Evolutionary conservation across 2,888 invertebrate species (phyloP).

Genomic region (Epinotia brunnichana): DNA sequence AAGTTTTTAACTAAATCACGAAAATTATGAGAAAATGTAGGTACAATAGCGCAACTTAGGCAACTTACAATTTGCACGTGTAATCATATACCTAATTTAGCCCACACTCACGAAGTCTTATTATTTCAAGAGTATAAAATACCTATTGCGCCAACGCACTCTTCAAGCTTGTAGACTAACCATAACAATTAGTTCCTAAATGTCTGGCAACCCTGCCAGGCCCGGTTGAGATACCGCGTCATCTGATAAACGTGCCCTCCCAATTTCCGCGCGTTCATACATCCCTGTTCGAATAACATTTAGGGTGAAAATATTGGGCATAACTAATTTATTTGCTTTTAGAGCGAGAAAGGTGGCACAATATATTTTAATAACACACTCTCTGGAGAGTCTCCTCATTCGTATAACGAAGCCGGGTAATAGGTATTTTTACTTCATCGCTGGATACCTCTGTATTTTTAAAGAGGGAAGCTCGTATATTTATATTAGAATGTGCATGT

Average conservation of each 20-base stretch:
- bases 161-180: not conserved
- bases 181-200: conserved; percentile 9
- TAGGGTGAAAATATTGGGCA: conserved; percentile 79
- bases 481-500: conserved; percentile 55
- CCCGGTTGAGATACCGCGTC: conserved; percentile 66
- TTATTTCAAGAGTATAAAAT: too few species aligned
- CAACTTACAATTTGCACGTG: too few species aligned
- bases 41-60: too few species aligned
- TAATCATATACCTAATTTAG: not conserved
- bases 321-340: conserved; percentile 78
- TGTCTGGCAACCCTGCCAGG: conserved; percentile 31
- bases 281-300: conserved; percentile 74
- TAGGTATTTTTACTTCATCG: conserved; percentile 75
- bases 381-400: conserved; percentile 72
- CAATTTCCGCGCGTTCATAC: conserved; percentile 77
- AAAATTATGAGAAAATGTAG: too few species aligned
- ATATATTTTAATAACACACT: conserved; percentile 82
- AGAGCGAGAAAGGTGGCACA: conserved; percentile 71
- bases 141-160: too few species aligned
- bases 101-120: not conserved
- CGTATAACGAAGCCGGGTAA: conserved; percentile 74
- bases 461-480: conserved; percentile 60
- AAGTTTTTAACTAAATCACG: too few species aligned
- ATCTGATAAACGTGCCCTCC: conserved; percentile 78
- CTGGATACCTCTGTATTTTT: conserved; percentile 65